Evolutionary conservation across 2,797 vertebrate genomes (phyloP), one percentile per base, ranked within the genome.

Genomic region (Pogoniulus pusillus): DNA sequence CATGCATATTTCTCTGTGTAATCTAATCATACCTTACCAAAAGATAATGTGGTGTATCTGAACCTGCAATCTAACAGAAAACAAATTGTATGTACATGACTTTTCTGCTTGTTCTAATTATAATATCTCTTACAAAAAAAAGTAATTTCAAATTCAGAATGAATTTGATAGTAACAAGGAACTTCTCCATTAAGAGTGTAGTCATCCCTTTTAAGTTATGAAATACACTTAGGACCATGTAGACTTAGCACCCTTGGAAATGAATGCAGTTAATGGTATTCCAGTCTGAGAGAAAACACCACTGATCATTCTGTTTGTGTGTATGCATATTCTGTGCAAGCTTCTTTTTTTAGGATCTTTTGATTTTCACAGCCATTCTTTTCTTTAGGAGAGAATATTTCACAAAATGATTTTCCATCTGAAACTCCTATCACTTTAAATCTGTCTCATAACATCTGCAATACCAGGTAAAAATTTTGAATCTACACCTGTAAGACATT

Each of bases 401-500:
- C 96, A 78, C 97, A 96, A 78, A 97, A 73, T 82, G 96, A 96
- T 89, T 97, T 97, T 86, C 91, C 96, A 90, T 85, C 96, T 88
- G 97, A 98, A 94, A 87, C 96, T 60, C 95, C 97, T 82, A 91
- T 97, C 93, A 95, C 97, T 93, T 94, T 98, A 95, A 98, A 94
- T 89, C 96, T 98, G 49, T 97, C 98, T 82, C 97, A 96, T 93
- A 97, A 96, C 91, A 97, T 97, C 96, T 97, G 97, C 96, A 97
- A 94, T 85, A 96, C 97, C 94, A 96, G 89, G 98, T 98, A 97
- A 97, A 97, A 71, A 74, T 41, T 85, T 32, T 83, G 65, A 91
- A 76, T 91, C 72, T 91, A 45, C 30, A 59, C 62, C 60, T 79
- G 22, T 82, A 79, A 88, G 45, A 35, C 90, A 82, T 90, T 83